Evolutionary conservation across 2,888 invertebrate genomes (phyloP).

Genomic region (Eupeodes latifasciatus): DNA sequence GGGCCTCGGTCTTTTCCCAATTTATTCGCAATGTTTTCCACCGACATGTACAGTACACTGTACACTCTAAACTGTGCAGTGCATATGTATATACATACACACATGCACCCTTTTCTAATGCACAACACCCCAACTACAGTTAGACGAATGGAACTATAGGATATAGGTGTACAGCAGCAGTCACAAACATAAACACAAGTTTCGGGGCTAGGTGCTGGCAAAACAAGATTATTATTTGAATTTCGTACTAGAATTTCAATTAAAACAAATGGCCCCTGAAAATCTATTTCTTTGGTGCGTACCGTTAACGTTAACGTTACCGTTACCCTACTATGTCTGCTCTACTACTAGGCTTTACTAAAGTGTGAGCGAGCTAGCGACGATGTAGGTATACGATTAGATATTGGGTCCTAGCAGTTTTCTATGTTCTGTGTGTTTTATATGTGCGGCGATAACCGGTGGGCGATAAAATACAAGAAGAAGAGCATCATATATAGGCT

Average conservation of each 20-base stretch:
- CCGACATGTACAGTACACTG: slow-evolving; percentile 14
- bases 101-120: slow-evolving; percentile 30
- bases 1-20: slow-evolving; percentile 68
- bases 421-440: slow-evolving; percentile 15
- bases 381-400: slow-evolving; percentile 29
- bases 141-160: background rate
- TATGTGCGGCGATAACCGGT: slow-evolving; percentile 36
- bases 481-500: background rate
- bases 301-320: slow-evolving; percentile 34
- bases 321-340: background rate
- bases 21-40: slow-evolving; percentile 75
- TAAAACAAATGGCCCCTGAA: slow-evolving; percentile 83
- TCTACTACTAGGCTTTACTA: background rate
- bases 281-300: slow-evolving; percentile 74
- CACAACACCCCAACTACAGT: background rate
- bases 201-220: slow-evolving; percentile 74
- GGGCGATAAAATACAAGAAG: slow-evolving; percentile 28
- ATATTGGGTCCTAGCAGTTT: slow-evolving; percentile 26
- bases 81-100: slow-evolving; percentile 13
- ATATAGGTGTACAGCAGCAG: slow-evolving; percentile 41
- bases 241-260: slow-evolving; percentile 88
- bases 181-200: slow-evolving; percentile 72
- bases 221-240: slow-evolving; percentile 77
- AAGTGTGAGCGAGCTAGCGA: slow-evolving; percentile 72
- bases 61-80: too few species aligned